phyloP scores from a whole-genome alignment of 1,140 invertebrate species.

The Venturia canescens region DNA sequence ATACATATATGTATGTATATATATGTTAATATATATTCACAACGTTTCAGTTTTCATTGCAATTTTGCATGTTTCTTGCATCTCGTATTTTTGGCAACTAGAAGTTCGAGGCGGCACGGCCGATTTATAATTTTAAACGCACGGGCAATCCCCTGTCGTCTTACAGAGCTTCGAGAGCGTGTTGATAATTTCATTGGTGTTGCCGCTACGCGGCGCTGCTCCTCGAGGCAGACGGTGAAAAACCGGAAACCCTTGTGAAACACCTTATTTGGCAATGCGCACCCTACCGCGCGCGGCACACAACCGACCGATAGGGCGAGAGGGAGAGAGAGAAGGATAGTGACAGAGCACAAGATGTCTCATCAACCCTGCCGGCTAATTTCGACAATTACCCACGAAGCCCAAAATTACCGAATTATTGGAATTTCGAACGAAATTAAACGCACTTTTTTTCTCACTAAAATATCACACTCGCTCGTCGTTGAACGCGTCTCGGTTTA shows the following conservation, averaged over 20 bases:
- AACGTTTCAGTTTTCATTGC: constrained; percentile 47
- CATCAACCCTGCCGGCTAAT: constrained; percentile 10
- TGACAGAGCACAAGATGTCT: background rate
- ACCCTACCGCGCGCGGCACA: constrained; percentile 56
- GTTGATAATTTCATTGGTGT: constrained; percentile 50
- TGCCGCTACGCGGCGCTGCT: constrained; percentile 63
- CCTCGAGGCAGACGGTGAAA: constrained; percentile 47
- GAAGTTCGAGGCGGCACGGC: constrained; percentile 50
- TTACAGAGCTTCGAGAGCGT: constrained; percentile 47
- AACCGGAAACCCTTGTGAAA: constrained; percentile 68
- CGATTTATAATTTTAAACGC: constrained; percentile 62
- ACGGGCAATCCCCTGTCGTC: constrained; percentile 47
- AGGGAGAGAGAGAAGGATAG: background rate
- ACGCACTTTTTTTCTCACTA: background rate
- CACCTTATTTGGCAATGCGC: constrained; percentile 74
- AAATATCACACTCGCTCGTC: too few species aligned
- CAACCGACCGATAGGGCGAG: background rate
- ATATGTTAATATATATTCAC: constrained; percentile 33
- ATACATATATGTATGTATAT: constrained; percentile 8
- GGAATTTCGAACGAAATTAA: background rate
- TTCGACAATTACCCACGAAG: background rate
- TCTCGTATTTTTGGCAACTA: constrained; percentile 60
- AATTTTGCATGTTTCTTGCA: constrained; percentile 54
- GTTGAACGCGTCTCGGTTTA: too few species aligned
- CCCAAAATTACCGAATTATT: background rate